phyloP scores from a whole-genome alignment of 2,888 invertebrate species.

The Euproctis similis region DNA sequence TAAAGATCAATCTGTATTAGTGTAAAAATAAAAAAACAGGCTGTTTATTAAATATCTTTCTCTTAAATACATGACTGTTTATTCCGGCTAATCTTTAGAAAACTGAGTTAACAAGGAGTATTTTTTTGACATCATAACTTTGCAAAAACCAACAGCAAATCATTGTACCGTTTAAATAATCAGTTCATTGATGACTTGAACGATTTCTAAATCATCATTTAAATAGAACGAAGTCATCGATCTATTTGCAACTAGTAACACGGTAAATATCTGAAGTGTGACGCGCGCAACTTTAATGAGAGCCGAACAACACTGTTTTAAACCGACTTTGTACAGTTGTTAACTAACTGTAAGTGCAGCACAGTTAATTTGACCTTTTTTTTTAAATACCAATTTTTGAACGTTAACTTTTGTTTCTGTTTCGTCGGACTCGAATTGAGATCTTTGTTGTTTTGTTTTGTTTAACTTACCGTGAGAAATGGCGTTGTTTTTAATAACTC shows the following conservation, averaged over 20 bases:
- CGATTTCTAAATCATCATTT: slow-evolving; percentile 2
- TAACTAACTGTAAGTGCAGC: slow-evolving; percentile 21
- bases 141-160: too few relatives aligned
- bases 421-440: slow-evolving; percentile 1
- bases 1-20: too few relatives aligned
- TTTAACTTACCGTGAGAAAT: too few relatives aligned
- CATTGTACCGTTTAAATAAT: slow-evolving; percentile 14
- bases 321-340: slow-evolving; percentile 15
- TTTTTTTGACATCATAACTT: too few relatives aligned
- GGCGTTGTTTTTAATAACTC: too few relatives aligned
- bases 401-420: neutral
- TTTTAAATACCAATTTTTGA: slow-evolving; percentile 3
- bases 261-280: slow-evolving; percentile 21
- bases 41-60: too few relatives aligned
- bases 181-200: slow-evolving; percentile 3
- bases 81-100: too few relatives aligned
- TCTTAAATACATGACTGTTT: too few relatives aligned
- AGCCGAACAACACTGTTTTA: slow-evolving; percentile 14
- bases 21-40: too few relatives aligned
- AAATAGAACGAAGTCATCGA: slow-evolving; percentile 3
- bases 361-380: slow-evolving; percentile 15
- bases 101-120: too few relatives aligned
- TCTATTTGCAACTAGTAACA: slow-evolving; percentile 15
- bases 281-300: slow-evolving; percentile 28
- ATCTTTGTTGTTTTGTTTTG: neutral